Evolutionary conservation across 2,797 vertebrate species (phyloP).

Genomic region (Dendrocincla tyrannina): DNA sequence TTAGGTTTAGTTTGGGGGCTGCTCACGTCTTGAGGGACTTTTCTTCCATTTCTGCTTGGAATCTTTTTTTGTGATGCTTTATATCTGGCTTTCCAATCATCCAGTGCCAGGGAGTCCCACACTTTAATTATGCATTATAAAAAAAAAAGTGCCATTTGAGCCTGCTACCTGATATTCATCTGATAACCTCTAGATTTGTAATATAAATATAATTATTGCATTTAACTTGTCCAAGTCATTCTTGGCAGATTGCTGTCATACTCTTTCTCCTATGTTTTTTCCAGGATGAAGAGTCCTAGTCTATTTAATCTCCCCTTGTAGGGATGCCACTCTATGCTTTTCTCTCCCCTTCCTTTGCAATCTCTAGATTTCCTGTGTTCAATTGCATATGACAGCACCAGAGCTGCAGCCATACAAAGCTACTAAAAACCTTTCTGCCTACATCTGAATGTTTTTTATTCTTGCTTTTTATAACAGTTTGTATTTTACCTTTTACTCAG

Average conservation of each 20-base stretch:
- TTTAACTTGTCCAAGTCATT: not conserved
- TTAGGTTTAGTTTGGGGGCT: not conserved
- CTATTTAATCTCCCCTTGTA: not conserved
- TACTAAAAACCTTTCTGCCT: not conserved
- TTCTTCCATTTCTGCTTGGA: not conserved
- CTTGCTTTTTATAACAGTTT: not conserved
- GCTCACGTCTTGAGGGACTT: not conserved
- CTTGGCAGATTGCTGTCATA: not conserved
- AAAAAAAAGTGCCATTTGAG: not conserved
- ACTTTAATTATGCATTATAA: not conserved
- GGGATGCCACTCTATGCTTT: not conserved
- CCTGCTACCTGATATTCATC: not conserved
- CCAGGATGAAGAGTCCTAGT: not conserved
- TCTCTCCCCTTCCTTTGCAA: not conserved
- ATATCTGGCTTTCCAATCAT: not conserved
- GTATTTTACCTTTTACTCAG: not conserved
- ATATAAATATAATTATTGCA: not conserved
- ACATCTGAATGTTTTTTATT: not conserved
- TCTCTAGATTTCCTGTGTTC: not conserved
- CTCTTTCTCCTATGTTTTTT: not conserved
- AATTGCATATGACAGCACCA: not conserved
- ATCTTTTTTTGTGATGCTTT: not conserved
- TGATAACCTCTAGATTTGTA: not conserved
- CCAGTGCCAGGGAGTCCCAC: not conserved
- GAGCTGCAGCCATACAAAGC: not conserved